Conservation (phyloP, 2,888 invertebrate species). For the Cosmia pyralina region DNA sequence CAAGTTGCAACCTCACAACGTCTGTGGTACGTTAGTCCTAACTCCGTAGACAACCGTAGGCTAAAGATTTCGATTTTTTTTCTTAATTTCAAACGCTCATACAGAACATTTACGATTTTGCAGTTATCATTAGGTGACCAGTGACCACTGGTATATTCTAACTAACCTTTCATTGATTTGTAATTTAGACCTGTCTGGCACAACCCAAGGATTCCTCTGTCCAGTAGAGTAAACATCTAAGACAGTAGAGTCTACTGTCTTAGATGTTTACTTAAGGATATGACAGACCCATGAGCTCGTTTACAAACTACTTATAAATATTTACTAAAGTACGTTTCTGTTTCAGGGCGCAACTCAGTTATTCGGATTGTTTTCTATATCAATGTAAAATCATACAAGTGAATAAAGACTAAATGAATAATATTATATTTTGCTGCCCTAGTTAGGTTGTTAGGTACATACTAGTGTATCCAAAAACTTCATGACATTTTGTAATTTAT, state of each 20-base stretch:
- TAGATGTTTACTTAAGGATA: neutral
- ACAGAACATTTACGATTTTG: too few species aligned
- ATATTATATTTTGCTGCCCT: slow-evolving; percentile 70
- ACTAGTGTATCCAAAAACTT: slow-evolving; percentile 74
- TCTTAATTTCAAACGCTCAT: too few species aligned
- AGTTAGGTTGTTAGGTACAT: slow-evolving; percentile 79
- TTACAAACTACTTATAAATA: neutral
- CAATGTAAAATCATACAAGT: slow-evolving; percentile 79
- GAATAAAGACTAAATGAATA: slow-evolving; percentile 81
- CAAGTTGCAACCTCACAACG: too few species aligned
- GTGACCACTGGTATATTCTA: neutral
- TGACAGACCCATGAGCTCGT: neutral
- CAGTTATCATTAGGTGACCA: too few species aligned
- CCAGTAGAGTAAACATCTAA: too few species aligned
- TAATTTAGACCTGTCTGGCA: neutral
- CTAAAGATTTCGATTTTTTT: too few species aligned
- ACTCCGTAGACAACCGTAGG: too few species aligned
- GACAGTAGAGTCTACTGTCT: too few species aligned
- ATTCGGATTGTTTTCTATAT: slow-evolving; percentile 65
- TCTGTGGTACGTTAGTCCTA: too few species aligned
- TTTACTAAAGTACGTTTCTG: slow-evolving; percentile 44
- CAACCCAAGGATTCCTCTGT: neutral
- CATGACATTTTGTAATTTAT: slow-evolving; percentile 81
- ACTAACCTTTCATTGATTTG: neutral
- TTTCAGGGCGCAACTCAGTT: slow-evolving; percentile 67